phyloP scores from a whole-genome alignment of 2,888 invertebrate species.

The Amblyjoppa proteus region DNA sequence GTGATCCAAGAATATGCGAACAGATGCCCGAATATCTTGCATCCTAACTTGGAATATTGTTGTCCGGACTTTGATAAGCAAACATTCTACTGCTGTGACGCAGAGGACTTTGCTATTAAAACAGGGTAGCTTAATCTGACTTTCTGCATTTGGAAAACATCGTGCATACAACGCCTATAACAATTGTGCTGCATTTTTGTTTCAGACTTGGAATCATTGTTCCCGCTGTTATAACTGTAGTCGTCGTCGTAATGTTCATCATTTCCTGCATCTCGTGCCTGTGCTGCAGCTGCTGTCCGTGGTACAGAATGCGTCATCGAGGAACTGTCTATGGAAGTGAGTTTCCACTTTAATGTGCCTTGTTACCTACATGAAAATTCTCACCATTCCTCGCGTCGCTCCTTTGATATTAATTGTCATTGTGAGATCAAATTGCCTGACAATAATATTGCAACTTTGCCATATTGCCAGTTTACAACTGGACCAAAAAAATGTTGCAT shows the following conservation, averaged over 20 bases:
- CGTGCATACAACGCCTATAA: not conserved
- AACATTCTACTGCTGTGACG: constrained; percentile 73
- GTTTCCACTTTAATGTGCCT: constrained; percentile 60
- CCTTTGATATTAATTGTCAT: not conserved
- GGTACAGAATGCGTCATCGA: constrained; percentile 80
- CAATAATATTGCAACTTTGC: constrained; percentile 14
- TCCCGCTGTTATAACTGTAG: constrained; percentile 63
- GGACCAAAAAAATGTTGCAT: constrained; percentile 36
- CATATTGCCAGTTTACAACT: constrained; percentile 9
- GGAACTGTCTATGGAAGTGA: constrained; percentile 82
- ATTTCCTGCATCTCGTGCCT: constrained; percentile 78
- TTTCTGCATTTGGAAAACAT: not conserved
- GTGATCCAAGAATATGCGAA: constrained; percentile 64
- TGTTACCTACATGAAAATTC: not conserved
- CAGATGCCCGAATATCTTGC: constrained; percentile 74
- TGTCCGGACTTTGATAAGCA: constrained; percentile 67
- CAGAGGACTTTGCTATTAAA: constrained; percentile 66
- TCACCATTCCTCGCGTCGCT: not conserved
- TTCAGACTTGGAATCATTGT: constrained; percentile 71
- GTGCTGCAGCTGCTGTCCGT: constrained; percentile 82
- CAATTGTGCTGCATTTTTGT: constrained; percentile 49
- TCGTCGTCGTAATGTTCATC: constrained; percentile 70
- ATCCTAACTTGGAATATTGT: constrained; percentile 73
- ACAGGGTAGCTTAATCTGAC: constrained; percentile 69
- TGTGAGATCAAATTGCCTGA: not conserved